These are phyloP conservation scores for Morinoia aosen DNA, from an alignment of 2,888 invertebrate species.

Conservation along the genomic window DNA sequence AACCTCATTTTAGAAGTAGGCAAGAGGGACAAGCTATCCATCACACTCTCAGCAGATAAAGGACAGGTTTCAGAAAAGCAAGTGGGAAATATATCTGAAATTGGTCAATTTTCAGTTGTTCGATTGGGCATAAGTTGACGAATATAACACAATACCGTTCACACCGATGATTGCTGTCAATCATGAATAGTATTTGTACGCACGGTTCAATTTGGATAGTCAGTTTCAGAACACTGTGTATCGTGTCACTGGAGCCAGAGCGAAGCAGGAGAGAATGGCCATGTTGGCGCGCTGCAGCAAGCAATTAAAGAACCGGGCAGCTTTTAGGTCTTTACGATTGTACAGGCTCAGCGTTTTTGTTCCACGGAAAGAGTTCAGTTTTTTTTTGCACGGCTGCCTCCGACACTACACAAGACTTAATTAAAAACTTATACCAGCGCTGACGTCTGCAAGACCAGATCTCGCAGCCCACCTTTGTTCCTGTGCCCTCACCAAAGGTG, in stretches of 20 bases:
- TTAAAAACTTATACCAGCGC: constrained; percentile 26
- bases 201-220: not conserved
- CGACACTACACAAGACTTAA: constrained; percentile 27
- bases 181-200: not conserved
- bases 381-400: not conserved
- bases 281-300: not conserved
- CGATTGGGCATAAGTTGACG: not conserved
- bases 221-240: not conserved
- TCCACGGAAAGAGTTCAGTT: not conserved
- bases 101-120: not conserved
- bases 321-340: constrained; percentile 12
- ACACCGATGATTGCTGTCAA: not conserved
- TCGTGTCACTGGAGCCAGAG: not conserved
- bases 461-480: not conserved
- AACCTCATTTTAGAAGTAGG: not conserved
- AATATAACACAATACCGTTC: not conserved
- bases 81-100: not conserved
- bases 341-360: constrained; percentile 4
- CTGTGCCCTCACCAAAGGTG: not conserved
- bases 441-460: not conserved
- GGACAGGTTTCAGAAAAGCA: not conserved
- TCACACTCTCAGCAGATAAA: not conserved
- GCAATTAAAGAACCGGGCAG: not conserved
- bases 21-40: not conserved
- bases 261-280: not conserved